phyloP scores from a whole-genome alignment of 2,888 invertebrate species.

The Hesperia comma region DNA sequence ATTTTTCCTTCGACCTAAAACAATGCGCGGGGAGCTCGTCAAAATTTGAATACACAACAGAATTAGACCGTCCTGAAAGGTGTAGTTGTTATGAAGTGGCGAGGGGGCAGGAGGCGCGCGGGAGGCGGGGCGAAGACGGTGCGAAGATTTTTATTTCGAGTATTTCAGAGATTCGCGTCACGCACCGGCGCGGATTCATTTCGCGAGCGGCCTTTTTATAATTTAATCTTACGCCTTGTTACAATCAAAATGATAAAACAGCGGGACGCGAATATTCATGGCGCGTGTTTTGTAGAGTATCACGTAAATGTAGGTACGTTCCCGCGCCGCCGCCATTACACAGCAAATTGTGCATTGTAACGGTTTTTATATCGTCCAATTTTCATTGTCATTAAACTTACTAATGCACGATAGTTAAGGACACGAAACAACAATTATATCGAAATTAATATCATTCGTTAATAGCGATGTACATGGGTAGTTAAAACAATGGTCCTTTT shows the following conservation, averaged over 20 bases:
- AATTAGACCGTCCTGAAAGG: constrained; percentile 23
- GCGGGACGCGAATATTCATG: constrained; percentile 50
- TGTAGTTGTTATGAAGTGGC: constrained; percentile 18
- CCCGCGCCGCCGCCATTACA: neutral
- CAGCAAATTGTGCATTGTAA: constrained; percentile 17
- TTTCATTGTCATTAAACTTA: neutral
- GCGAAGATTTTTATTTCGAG: constrained; percentile 34
- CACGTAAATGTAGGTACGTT: neutral
- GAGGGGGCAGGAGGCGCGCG: constrained; percentile 6
- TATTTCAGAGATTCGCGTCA: constrained; percentile 49
- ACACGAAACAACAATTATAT: too few species aligned
- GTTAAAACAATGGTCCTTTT: too few species aligned
- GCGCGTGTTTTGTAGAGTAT: constrained; percentile 32
- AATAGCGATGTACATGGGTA: too few species aligned
- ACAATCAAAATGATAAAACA: constrained; percentile 60
- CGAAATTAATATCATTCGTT: too few species aligned
- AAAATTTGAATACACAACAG: constrained; percentile 28
- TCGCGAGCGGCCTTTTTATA: constrained; percentile 59
- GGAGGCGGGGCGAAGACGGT: constrained; percentile 1
- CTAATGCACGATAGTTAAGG: too few species aligned
- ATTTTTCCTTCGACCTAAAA: constrained; percentile 19
- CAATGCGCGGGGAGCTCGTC: constrained; percentile 10
- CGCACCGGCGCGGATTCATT: constrained; percentile 60
- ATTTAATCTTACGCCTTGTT: constrained; percentile 66
- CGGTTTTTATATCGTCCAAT: neutral